phyloP scores from a whole-genome alignment of 2,888 invertebrate species.

The Parnassius smintheus region DNA sequence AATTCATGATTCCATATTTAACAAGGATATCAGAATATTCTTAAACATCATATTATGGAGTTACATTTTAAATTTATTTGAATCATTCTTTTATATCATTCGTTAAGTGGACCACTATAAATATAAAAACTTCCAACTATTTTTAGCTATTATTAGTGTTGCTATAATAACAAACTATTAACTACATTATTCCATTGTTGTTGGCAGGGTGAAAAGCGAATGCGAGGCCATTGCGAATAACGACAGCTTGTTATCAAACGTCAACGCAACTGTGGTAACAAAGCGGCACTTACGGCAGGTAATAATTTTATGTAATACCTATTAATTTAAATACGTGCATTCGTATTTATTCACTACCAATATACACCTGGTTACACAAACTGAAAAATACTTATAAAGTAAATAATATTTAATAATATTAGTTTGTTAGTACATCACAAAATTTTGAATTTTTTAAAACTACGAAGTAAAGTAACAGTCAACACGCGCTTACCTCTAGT shows the following conservation, averaged over 20 bases:
- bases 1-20: too few relatives aligned
- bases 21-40: too few relatives aligned
- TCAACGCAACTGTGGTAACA: constrained; percentile 45
- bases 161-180: constrained; percentile 6
- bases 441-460: too few relatives aligned
- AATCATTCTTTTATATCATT: too few relatives aligned
- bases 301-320: constrained; percentile 33
- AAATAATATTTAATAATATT: too few relatives aligned
- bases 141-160: neutral
- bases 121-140: too few relatives aligned
- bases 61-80: too few relatives aligned
- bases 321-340: neutral
- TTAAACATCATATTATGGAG: too few relatives aligned
- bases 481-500: too few relatives aligned
- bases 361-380: constrained; percentile 2
- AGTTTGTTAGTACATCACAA: too few relatives aligned
- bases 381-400: neutral
- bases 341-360: neutral
- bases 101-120: too few relatives aligned
- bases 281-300: constrained; percentile 63
- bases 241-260: constrained; percentile 59
- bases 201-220: constrained; percentile 71
- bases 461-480: too few relatives aligned
- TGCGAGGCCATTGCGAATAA: constrained; percentile 71
- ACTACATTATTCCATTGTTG: constrained; percentile 37